Conservation (phyloP, 2,888 invertebrate species). For the Ectobius pallidus region DNA sequence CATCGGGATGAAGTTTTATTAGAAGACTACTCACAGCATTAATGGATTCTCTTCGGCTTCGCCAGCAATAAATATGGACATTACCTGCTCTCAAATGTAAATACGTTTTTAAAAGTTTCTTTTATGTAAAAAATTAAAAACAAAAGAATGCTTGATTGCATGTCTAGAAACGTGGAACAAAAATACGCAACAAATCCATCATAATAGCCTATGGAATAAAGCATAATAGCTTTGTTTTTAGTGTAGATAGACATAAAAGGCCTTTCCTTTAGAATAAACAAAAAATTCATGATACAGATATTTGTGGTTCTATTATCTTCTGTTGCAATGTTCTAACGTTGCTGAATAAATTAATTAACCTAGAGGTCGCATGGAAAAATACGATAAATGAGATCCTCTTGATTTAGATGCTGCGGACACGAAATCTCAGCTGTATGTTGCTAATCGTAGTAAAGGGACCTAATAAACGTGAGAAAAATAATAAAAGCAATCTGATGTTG, state of each 20-base stretch:
- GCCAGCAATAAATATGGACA: constrained; percentile 23
- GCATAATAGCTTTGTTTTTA: too few relatives aligned
- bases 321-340: not conserved
- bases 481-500: too few relatives aligned
- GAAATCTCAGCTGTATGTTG: too few relatives aligned
- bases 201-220: too few relatives aligned
- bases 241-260: too few relatives aligned
- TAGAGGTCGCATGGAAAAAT: not conserved
- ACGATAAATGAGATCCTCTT: too few relatives aligned
- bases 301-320: not conserved
- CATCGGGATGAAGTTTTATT: constrained; percentile 21
- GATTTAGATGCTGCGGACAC: too few relatives aligned
- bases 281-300: not conserved
- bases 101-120: constrained; percentile 24
- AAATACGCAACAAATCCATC: not conserved
- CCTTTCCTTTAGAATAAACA: not conserved
- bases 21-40: constrained; percentile 14
- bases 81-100: constrained; percentile 26
- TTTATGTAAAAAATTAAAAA: constrained; percentile 15
- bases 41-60: constrained; percentile 23
- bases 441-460: too few relatives aligned
- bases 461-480: too few relatives aligned
- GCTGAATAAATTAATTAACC: constrained; percentile 4
- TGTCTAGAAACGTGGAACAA: not conserved
- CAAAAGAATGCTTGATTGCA: not conserved